Evolutionary conservation across 2,888 invertebrate species (phyloP), one percentile per base, ranked within the genome.

Genomic region (Stramonita haemastoma): DNA sequence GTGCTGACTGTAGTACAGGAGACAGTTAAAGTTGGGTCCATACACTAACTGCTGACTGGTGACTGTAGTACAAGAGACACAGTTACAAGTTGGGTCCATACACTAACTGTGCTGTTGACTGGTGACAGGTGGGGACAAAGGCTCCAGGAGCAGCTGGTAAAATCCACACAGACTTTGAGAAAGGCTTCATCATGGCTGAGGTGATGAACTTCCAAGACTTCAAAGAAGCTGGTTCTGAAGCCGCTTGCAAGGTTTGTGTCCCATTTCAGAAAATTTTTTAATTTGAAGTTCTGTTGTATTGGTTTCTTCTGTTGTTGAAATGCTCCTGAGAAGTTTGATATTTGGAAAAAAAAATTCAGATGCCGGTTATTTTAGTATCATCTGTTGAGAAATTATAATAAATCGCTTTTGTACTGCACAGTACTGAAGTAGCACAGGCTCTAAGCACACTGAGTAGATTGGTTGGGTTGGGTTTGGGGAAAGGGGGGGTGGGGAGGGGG

Each of bases 151-250:
- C 99, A 19, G 99, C 99, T 26, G 99, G 99, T 0, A 97, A 98
- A 95, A 99, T 99, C 96, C 99, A 99, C 96, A 99, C 99, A 0
- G 99, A 99, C 96, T 99, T 99, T 96, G 99, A 99, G 96, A 99
- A 99, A 96, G 99, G 99, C 84, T 99, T 99, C 97, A 99, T 99
- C 92, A 99, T 99, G 99, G 99, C 99, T 29, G 99, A 99, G 96
- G 98, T 99, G 60, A 99, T 99, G 99, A 99, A 99, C 96, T 99
- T 97, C 95, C 98, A 97, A 92, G 99, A 99, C 96, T 99, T 99
- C 96, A 98, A 99, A 96, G 98, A 98, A 95, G 98, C 98, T 96
- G 99, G 99, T 87, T 97, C 98, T 17, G 99, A 99, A 96, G 97
- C 97, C 0, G 98, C 98, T 34, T 98, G 98, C 90, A 99, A 99